phyloP scores from a whole-genome alignment of 2,113 vertebrate genomes.

The Orientallactaga bullata region DNA sequence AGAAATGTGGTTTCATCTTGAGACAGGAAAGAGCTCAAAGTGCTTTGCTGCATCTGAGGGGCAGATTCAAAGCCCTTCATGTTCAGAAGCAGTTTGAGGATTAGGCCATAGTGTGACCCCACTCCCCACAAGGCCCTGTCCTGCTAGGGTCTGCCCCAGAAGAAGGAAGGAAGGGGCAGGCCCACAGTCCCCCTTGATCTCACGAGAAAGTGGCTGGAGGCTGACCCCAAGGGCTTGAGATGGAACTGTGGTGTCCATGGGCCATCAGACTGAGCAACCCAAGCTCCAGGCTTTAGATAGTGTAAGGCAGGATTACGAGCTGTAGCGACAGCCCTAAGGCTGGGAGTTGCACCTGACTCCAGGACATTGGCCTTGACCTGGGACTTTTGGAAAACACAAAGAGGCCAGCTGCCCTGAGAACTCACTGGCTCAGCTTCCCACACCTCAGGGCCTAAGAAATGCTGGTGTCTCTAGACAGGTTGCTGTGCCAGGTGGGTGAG shows the following conservation, averaged over 20 bases:
- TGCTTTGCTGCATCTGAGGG: neutral
- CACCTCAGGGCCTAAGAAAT: too few relatives aligned
- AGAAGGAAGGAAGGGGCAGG: too few relatives aligned
- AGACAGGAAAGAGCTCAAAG: neutral
- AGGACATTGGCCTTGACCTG: neutral
- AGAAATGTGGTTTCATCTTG: constrained; percentile 39
- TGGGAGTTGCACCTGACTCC: too few relatives aligned
- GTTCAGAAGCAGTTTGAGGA: neutral
- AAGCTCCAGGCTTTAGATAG: too few relatives aligned
- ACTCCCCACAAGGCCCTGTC: neutral
- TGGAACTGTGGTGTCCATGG: neutral
- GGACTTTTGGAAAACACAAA: neutral
- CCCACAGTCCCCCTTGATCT: neutral
- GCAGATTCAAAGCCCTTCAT: neutral
- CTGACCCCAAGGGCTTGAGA: neutral
- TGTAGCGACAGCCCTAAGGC: too few relatives aligned
- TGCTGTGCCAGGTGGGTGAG: neutral
- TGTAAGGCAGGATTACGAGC: neutral
- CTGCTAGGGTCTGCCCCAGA: neutral
- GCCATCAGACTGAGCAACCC: neutral
- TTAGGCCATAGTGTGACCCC: neutral
- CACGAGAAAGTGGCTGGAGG: neutral
- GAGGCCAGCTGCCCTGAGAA: neutral
- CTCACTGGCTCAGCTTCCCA: neutral
- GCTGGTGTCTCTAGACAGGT: neutral